Conservation (phyloP, 2,888 invertebrate genomes). For the Ectobius pallidus region DNA sequence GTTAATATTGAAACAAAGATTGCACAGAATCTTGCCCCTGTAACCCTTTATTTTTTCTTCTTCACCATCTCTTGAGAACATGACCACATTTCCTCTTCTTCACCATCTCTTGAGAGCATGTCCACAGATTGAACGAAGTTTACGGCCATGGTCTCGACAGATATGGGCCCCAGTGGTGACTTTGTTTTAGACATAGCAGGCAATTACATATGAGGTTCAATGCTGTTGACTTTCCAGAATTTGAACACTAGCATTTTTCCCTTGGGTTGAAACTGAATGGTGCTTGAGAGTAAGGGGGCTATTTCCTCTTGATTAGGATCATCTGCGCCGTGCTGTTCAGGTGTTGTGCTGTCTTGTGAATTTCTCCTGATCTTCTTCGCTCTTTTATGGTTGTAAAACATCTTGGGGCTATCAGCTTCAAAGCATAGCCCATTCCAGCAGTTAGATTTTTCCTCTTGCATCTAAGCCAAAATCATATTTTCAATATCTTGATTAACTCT, state of each 20-base stretch:
- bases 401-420: background rate
- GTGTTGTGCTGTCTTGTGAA: slow-evolving; percentile 2
- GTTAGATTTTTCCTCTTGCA: slow-evolving; percentile 17
- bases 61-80: slow-evolving; percentile 9
- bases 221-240: background rate
- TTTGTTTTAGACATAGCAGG: background rate
- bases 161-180: background rate
- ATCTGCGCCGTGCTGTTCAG: slow-evolving; percentile 1
- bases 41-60: background rate
- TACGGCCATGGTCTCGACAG: background rate
- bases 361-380: background rate
- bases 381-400: background rate
- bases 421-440: slow-evolving; percentile 16
- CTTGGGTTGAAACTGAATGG: background rate
- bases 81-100: background rate
- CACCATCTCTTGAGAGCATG: slow-evolving; percentile 1
- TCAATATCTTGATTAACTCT: slow-evolving; percentile 10
- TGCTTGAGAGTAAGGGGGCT: background rate
- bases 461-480: slow-evolving; percentile 3
- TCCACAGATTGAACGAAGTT: background rate
- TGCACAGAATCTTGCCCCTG: background rate
- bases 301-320: background rate
- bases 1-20: slow-evolving; percentile 9
- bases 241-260: background rate
- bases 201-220: background rate